Percentiles rank a stretch among this genome's conserved stretches.
Evolutionary conservation across 2,888 invertebrate genomes (phyloP).

Genomic region (Cephus spinipes): DNA sequence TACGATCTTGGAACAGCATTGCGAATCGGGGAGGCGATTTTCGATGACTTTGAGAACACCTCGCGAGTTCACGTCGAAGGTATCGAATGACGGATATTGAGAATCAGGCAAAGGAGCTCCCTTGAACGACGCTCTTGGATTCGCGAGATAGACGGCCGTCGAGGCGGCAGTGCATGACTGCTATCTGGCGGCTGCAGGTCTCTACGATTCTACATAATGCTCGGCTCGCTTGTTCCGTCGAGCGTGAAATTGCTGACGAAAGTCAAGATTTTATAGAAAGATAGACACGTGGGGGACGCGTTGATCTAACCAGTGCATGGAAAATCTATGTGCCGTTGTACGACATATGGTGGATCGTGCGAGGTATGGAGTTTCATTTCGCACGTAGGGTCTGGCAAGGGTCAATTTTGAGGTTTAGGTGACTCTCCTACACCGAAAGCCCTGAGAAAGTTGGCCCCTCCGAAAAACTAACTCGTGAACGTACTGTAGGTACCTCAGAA

Average conservation of each 20-base stretch:
- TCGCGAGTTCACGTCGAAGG: not conserved
- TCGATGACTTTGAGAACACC: not conserved
- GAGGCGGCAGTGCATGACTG: not conserved
- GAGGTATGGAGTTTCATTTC: not conserved
- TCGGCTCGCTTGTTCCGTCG: constrained; percentile 40
- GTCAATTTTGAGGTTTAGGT: not conserved
- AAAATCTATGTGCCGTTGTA: not conserved
- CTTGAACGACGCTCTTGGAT: not conserved
- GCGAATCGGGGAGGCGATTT: not conserved
- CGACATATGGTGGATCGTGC: too few species aligned
- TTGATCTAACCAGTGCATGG: not conserved
- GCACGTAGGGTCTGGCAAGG: not conserved
- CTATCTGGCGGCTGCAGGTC: not conserved
- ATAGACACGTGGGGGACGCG: constrained; percentile 12
- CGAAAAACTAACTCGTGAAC: too few species aligned
- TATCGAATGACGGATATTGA: not conserved
- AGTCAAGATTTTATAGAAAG: constrained; percentile 37
- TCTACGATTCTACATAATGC: constrained; percentile 19
- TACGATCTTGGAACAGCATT: too few species aligned
- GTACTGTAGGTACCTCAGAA: too few species aligned
- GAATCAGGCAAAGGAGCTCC: not conserved
- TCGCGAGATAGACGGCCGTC: not conserved
- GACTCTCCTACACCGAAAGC: too few species aligned
- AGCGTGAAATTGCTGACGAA: constrained; percentile 53
- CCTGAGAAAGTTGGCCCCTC: too few species aligned